phyloP scores from a whole-genome alignment of 2,113 vertebrate genomes.

The Triplophysa tibetana region DNA sequence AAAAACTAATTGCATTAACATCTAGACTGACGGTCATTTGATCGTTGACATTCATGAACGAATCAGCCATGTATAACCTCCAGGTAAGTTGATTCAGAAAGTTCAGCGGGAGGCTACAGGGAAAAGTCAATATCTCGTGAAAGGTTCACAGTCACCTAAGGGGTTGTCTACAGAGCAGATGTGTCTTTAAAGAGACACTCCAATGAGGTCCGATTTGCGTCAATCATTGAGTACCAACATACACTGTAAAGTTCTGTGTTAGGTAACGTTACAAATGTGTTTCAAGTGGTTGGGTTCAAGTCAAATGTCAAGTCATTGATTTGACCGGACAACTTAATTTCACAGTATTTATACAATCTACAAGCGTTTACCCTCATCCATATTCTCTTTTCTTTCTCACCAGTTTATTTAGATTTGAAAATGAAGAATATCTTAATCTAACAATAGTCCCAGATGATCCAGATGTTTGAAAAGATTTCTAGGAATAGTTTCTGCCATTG shows the following conservation, averaged over 20 bases:
- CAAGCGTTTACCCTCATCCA: too few species aligned
- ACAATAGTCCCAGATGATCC: not conserved
- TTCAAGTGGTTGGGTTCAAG: too few species aligned
- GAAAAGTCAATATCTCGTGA: constrained; percentile 50
- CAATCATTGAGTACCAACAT: not conserved
- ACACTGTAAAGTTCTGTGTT: not conserved
- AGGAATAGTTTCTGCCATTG: not conserved
- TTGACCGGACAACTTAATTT: too few species aligned
- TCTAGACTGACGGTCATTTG: constrained; percentile 25
- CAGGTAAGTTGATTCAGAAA: constrained; percentile 43
- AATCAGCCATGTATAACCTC: constrained; percentile 25
- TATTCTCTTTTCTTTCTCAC: too few species aligned
- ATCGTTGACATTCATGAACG: constrained; percentile 44
- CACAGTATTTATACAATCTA: too few species aligned
- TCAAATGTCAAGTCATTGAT: too few species aligned
- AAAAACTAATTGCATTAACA: not conserved
- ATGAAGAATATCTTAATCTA: not conserved
- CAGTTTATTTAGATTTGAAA: too few species aligned
- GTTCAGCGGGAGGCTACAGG: constrained; percentile 32
- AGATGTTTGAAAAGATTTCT: too few species aligned
- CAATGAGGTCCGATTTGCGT: not conserved
- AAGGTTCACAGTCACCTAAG: constrained; percentile 46
- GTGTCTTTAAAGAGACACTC: constrained; percentile 5
- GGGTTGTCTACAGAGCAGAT: constrained; percentile 28
- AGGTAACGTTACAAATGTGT: not conserved